Percentiles rank a stretch among this genome's conserved stretches.
Conservation (phyloP, 1,140 invertebrate species). For the Eulimnadia texana region DNA sequence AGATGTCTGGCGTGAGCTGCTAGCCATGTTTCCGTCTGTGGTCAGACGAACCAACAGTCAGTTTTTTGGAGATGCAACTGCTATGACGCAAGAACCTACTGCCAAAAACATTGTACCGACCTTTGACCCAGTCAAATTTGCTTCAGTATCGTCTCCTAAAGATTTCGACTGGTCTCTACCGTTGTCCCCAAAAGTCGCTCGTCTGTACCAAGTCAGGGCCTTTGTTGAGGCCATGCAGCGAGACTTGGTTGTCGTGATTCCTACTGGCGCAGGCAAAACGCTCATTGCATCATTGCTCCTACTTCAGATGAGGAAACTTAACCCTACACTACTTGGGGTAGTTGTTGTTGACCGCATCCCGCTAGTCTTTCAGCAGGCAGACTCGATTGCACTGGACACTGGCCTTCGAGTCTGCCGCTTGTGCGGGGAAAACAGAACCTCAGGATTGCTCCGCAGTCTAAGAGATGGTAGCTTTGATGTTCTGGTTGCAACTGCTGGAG, state of each 20-base stretch:
- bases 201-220: background rate
- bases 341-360: constrained; percentile 8
- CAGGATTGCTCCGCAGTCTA: background rate
- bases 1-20: background rate
- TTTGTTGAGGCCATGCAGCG: background rate
- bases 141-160: background rate
- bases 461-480: constrained; percentile 5
- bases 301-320: constrained; percentile 1
- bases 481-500: background rate
- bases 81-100: background rate
- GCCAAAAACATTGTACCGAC: background rate
- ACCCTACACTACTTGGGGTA: background rate
- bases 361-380: constrained; percentile 6
- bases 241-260: constrained; percentile 5
- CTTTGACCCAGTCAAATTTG: background rate
- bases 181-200: background rate
- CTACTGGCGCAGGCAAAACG: constrained; percentile 8
- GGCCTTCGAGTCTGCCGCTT: background rate
- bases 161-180: constrained; percentile 3
- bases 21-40: background rate
- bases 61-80: background rate
- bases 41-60: background rate
- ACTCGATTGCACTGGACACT: background rate
- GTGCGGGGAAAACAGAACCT: background rate
- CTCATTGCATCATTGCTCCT: constrained; percentile 1